phyloP scores from a whole-genome alignment of 2,888 invertebrate genomes.

The Nomada flava region DNA sequence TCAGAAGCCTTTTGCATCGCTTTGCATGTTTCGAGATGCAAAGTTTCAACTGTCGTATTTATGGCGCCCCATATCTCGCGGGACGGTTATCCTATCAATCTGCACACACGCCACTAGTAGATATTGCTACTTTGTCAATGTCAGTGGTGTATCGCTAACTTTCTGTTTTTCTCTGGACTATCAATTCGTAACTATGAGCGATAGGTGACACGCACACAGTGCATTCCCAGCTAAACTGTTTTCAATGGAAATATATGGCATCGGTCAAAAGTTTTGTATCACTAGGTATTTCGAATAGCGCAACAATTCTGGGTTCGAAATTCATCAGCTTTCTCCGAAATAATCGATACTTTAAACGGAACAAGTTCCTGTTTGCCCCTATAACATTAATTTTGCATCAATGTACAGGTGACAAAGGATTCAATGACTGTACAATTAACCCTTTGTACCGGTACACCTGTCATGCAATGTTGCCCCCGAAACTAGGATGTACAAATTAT shows the following conservation, averaged over 20 bases:
- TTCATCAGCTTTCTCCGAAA: too few species aligned
- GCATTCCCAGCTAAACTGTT: constrained; percentile 18
- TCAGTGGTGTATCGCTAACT: constrained; percentile 50
- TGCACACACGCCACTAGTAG: constrained; percentile 58
- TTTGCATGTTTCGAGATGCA: constrained; percentile 67
- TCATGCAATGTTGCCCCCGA: too few species aligned
- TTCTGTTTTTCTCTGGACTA: constrained; percentile 39
- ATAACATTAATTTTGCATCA: too few species aligned
- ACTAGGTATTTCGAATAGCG: too few species aligned
- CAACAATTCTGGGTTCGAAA: too few species aligned
- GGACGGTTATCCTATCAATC: constrained; percentile 63
- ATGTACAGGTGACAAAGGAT: too few species aligned
- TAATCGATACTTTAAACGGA: too few species aligned
- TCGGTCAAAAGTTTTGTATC: too few species aligned
- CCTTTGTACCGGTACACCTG: too few species aligned
- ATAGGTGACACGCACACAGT: constrained; percentile 8
- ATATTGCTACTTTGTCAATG: constrained; percentile 62
- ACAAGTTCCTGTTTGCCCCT: too few species aligned
- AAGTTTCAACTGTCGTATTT: constrained; percentile 62
- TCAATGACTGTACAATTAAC: too few species aligned
- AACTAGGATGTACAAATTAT: too few species aligned
- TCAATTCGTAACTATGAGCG: constrained; percentile 39
- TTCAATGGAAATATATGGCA: constrained; percentile 25
- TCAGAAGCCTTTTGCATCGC: constrained; percentile 57
- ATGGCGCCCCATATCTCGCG: constrained; percentile 48